A percentile compares a stretch with the other conserved stretches of the same genome.
phyloP scores from a whole-genome alignment of 2,888 invertebrate species.

The Cinara cedri region DNA sequence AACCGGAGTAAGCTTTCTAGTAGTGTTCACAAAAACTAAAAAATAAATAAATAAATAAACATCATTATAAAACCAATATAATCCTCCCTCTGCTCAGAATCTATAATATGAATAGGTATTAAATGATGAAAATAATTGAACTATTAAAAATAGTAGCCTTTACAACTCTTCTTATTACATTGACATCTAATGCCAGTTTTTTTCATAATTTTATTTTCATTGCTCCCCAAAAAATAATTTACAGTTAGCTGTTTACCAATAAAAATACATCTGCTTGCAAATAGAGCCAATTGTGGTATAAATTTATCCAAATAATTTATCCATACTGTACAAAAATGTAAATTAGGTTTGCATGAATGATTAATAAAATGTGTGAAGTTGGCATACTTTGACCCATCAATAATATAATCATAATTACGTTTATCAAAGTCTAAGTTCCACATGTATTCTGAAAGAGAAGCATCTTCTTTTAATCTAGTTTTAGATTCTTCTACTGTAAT shows the following conservation, averaged over 20 bases:
- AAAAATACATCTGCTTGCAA: slow-evolving; percentile 80
- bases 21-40: too few relatives aligned
- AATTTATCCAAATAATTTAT: slow-evolving; percentile 88
- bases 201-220: slow-evolving; percentile 46
- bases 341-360: slow-evolving; percentile 94
- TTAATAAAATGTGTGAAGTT: slow-evolving; percentile 95
- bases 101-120: too few relatives aligned
- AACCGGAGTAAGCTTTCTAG: too few relatives aligned
- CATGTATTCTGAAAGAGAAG: slow-evolving; percentile 68
- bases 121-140: too few relatives aligned
- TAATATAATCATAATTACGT: slow-evolving; percentile 75
- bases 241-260: slow-evolving; percentile 88
- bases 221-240: slow-evolving; percentile 73
- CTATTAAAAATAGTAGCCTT: slow-evolving; percentile 75
- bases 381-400: slow-evolving; percentile 87
- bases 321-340: slow-evolving; percentile 91
- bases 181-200: slow-evolving; percentile 65
- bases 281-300: slow-evolving; percentile 85
- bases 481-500: slow-evolving; percentile 92
- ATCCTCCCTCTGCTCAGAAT: too few relatives aligned
- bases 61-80: too few relatives aligned
- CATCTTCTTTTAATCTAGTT: slow-evolving; percentile 67
- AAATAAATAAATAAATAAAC: too few relatives aligned
- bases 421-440: slow-evolving; percentile 91
- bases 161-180: slow-evolving; percentile 75